Evolutionary conservation across 2,797 vertebrate species (phyloP), one percentile per base, ranked within the genome.

Genomic region (Channa striata): DNA sequence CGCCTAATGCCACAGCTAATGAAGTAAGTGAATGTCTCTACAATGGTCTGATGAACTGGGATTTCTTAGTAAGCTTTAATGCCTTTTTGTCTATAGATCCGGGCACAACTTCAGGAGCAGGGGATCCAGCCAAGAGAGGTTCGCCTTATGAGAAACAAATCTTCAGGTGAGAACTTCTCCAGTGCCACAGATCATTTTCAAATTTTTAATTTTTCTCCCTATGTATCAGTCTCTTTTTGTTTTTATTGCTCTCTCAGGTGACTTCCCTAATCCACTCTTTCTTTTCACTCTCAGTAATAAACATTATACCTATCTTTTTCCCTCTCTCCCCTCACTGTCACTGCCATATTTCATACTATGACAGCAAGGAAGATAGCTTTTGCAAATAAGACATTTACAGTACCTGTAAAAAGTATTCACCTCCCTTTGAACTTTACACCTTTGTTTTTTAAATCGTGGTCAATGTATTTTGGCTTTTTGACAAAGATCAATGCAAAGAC

Each of bases 71-170:
- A 1, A 4, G 9, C 19, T 46, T 44, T 33, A 25, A 59, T 64
- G n/a, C 13, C 16, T 72, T 19, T 83, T 14, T 74, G 8, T 76
- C 59, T 11, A 46, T 65, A 97, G 96, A 97, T 97, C 74, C 94
- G 95, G n/a, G 91, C 92, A 56, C 94, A 94, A 57, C 93, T 97
- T 78, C 94, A 96, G 90, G 94, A 96, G 67, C 95, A 97, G 42
- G 95, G 95, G 20, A 92, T 96, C 82, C 95, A 96, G 77, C 94
- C 96, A 8, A 94, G 95, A 82, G 96, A 97, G 64, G 96, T 97
- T 81, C 95, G 96, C 37, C 94, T 97, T 49, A 97, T 97, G 96
- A 94, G 96, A 84, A 97, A 97, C 88, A 97, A 97, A 93, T 96
- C 96, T 61, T 96, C 96, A 96, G 96, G 96, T 97, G 95, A 96